Evolutionary conservation across 2,888 invertebrate species (phyloP).

Genomic region (Oscheius sp.): DNA sequence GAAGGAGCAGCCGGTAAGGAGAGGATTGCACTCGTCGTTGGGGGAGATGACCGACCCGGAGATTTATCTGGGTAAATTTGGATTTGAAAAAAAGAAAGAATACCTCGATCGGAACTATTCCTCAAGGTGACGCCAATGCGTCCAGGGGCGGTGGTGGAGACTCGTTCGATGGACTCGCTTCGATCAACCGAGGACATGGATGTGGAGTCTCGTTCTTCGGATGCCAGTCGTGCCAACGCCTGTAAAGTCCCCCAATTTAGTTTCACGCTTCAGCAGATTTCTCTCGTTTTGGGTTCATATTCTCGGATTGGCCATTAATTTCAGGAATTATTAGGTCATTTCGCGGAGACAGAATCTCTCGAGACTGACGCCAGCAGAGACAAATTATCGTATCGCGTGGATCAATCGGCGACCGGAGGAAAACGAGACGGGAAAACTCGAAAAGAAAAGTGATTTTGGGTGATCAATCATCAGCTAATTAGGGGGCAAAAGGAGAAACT

Average conservation of each 20-base stretch:
- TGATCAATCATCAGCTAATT: too few relatives aligned
- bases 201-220: constrained; percentile 34
- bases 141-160: neutral
- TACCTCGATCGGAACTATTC: neutral
- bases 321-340: neutral
- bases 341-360: too few relatives aligned
- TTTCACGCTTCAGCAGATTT: too few relatives aligned
- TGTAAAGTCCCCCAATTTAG: constrained; percentile 5
- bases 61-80: constrained; percentile 13
- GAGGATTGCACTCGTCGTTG: constrained; percentile 40
- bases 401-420: too few relatives aligned
- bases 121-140: neutral
- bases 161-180: constrained; percentile 8
- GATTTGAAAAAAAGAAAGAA: too few relatives aligned
- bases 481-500: too few relatives aligned
- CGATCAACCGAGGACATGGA: constrained; percentile 21
- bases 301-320: neutral
- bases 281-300: neutral
- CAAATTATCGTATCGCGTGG: too few relatives aligned
- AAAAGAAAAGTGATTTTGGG: too few relatives aligned
- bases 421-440: too few relatives aligned
- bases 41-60: constrained; percentile 9
- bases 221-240: constrained; percentile 32
- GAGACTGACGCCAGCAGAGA: too few relatives aligned
- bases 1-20: constrained; percentile 36